Conservation (phyloP, 23 tunicate genomes). For the Ciona savignyi region DNA sequence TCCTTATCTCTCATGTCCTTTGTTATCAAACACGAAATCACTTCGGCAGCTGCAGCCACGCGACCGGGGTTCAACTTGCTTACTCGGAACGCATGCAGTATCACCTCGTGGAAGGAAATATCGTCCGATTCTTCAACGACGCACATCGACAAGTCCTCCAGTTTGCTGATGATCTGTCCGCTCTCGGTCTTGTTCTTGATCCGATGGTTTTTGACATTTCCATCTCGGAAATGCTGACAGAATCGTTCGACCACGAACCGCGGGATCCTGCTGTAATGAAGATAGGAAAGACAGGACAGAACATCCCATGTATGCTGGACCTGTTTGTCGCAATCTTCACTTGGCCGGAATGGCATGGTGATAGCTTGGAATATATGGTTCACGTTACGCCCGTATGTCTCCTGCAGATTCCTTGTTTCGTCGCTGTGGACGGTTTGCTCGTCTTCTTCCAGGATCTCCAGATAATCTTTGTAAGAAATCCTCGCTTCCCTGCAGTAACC, state of each 20-base stretch:
- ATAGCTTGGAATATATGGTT: constrained; percentile 49
- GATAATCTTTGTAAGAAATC: constrained; percentile 22
- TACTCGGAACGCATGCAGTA: constrained; percentile 30
- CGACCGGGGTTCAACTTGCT: constrained; percentile 5
- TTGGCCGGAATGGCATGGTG: constrained; percentile 26
- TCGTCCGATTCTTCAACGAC: constrained; percentile 15
- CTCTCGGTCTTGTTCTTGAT: constrained; percentile 19
- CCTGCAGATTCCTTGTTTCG: constrained; percentile 2
- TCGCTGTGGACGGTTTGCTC: constrained; percentile 2
- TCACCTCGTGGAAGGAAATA: constrained; percentile 46
- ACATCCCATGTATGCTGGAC: constrained; percentile 28
- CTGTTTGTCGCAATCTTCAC: constrained; percentile 5
- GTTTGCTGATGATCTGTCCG: constrained; percentile 17
- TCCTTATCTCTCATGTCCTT: constrained; percentile 37
- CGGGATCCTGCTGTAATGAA: constrained; percentile 43
- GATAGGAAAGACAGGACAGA: constrained; percentile 33
- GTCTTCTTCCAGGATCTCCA: constrained; percentile 18
- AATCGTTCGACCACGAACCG: constrained; percentile 21
- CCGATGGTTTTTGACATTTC: neutral
- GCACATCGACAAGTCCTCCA: constrained; percentile 20
- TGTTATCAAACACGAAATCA: constrained; percentile 25
- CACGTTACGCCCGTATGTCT: constrained; percentile 20
- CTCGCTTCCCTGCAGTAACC: constrained; percentile 18
- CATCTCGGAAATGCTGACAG: constrained; percentile 27
- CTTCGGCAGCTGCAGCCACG: constrained; percentile 12